Evolutionary conservation across 2,888 invertebrate species (phyloP), one percentile per base, ranked within the genome.

Genomic region (Nymphalis urticae): DNA sequence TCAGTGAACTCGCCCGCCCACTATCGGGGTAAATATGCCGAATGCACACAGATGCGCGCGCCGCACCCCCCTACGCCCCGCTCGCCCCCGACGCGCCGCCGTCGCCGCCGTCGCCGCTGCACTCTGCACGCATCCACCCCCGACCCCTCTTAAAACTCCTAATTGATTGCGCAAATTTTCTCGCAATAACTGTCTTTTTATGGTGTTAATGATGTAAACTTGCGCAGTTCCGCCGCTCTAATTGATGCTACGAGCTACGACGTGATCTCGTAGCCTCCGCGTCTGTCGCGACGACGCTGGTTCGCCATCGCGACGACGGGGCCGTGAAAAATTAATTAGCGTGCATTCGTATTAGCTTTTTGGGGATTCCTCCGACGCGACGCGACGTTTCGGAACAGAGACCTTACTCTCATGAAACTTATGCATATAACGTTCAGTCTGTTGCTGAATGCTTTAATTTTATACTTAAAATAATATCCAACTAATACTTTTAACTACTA

Each of bases 91-190:
- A 72, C 76, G 72, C 78, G 76, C 79, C 76, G 77, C 82, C 79
- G 79, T 76, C 78, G 77, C 79, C 76, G 77, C 82, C 80, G 79
- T 76, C 84, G 83, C 80, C 86, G 86, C 83, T 89, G 87, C 88
- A 88, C 87, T 85, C 82, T 79, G 85, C 89, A 88, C 89, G 88
- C 88, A 86, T 84, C 82, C 80, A 85, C 86, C 83, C 83, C 82
- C 77, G 71, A 75, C 76, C 76, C 76, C 90, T 88, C 88, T 88
- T 89, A 89, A 91, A 92, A 91, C 90, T 90, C 90, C 87, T 92
- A 92, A 92, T 92, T 92, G 91, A 92, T 92, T 91, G 91, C 90
- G 90, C 90, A 91, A 90, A 92, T 89, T 91, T 90, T 89, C 91
- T 89, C 89, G 91, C 89, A 90, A 90, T 91, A 92, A 90, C 90